Base-by-base conservation (phyloP, 2,797 vertebrate species). In the Diglossa cyanea region DNA sequence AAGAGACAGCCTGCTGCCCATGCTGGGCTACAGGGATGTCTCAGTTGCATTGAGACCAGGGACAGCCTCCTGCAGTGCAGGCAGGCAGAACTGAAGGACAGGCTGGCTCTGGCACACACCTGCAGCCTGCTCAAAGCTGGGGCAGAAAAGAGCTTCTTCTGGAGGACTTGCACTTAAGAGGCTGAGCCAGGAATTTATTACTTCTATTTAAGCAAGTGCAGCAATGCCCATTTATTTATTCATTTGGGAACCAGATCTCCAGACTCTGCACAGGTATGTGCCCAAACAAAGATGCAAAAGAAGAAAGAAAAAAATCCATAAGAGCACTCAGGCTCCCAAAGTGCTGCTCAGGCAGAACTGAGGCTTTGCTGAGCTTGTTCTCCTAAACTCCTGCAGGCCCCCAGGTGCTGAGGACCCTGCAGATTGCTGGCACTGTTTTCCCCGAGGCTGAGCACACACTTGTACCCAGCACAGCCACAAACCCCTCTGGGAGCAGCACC, bases 31-130 rank as follows among this genome's bases (percentile, higher is more conserved):
- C 45, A 50, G 12, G 45, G 53, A 14, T 3, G 2, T 17, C 35
- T 42, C 65, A 35, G 61, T 1, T 61, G 54, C 0, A 0, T 30
- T 25, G 30, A 0, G 0, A 24, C 4, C 30, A 26, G 0, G 17
- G 61, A 33, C 16, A 50, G 44, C 1, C n/a, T 58, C 48, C 48
- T 35, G 48, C 17, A 25, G 7, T 0, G 0, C 44, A 35, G 47
- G 26, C 17, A 53, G 16, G 12, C 67, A 45, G 1, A 48, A 23
- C 67, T 39, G 47, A 50, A 50, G 63, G 68, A 63, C 58, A 47
- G 54, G 58, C 42, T 75, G 47, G 4, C 40, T 30, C 58, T 40
- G 35, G 68, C 55, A 65, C 30, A 33, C 44, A 62, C 4, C 25
- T 30, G 31, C 63, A 67, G 60, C 87, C 20, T 48, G 31, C 67